Conservation (phyloP, 2,797 vertebrate genomes). For the Pampus argenteus region DNA sequence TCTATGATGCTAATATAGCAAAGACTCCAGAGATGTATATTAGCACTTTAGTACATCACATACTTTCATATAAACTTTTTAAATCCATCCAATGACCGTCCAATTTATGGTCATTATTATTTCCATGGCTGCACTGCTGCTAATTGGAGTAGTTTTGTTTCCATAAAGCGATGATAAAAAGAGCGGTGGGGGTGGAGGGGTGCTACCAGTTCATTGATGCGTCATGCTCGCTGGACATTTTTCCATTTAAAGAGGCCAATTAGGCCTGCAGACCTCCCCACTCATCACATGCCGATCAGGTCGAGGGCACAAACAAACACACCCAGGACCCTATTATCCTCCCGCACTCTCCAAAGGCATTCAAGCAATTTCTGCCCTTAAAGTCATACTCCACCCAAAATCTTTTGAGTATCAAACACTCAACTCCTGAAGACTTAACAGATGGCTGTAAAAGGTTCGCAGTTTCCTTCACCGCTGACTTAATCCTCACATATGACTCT, state of each 20-base stretch:
- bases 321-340: slow-evolving; percentile 71
- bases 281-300: slow-evolving; percentile 68
- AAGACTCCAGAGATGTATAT: slow-evolving; percentile 37
- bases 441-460: not conserved
- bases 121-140: slow-evolving; percentile 80
- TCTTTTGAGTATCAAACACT: slow-evolving; percentile 5
- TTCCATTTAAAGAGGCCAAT: slow-evolving; percentile 80
- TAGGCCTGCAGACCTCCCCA: slow-evolving; percentile 61
- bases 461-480: not conserved
- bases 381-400: slow-evolving; percentile 34
- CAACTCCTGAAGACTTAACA: not conserved
- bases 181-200: not conserved
- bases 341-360: slow-evolving; percentile 49
- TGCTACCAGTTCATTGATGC: slow-evolving; percentile 42
- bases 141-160: slow-evolving; percentile 73
- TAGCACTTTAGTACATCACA: slow-evolving; percentile 39
- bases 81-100: slow-evolving; percentile 56
- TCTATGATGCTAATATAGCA: not conserved
- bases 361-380: slow-evolving; percentile 60
- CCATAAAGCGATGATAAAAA: slow-evolving; percentile 61
- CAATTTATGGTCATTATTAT: slow-evolving; percentile 56
- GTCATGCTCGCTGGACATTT: slow-evolving; percentile 70
- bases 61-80: slow-evolving; percentile 50
- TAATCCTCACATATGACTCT: no score
- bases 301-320: slow-evolving; percentile 74